These are phyloP conservation scores for Drosophila lacertosa DNA, from an alignment of 1,140 invertebrate genomes.

Conservation along the genomic window DNA sequence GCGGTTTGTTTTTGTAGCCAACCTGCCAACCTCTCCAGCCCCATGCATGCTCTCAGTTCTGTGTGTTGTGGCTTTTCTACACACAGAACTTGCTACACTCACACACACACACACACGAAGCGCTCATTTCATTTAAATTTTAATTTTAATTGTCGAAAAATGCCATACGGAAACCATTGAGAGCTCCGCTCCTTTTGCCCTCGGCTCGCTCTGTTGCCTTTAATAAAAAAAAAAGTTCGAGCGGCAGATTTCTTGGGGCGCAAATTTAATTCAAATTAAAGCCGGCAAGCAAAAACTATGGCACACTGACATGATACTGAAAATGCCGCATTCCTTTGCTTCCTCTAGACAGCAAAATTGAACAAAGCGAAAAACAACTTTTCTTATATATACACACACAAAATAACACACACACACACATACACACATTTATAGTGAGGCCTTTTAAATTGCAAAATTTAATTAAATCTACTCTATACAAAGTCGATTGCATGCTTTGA, in stretches of 20 bases:
- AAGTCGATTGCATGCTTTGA: conserved; percentile 48
- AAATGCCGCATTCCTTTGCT: conserved; percentile 50
- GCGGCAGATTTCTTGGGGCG: conserved; percentile 32
- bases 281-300: conserved; percentile 36
- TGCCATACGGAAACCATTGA: conserved; percentile 63
- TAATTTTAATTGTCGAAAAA: conserved; percentile 82
- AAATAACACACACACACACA: conserved; percentile 4
- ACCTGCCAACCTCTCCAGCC: background rate
- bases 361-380: conserved; percentile 43
- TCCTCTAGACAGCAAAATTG: conserved; percentile 34
- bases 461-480: conserved; percentile 50
- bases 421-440: conserved; percentile 2
- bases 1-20: conserved; percentile 74
- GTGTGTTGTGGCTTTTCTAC: conserved; percentile 67
- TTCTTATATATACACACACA: conserved; percentile 1
- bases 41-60: background rate
- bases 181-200: conserved; percentile 36
- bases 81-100: conserved; percentile 40
- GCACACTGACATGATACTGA: conserved; percentile 27
- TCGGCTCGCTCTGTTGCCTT: conserved; percentile 50
- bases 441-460: conserved; percentile 55
- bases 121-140: conserved; percentile 73
- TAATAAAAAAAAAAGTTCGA: conserved; percentile 18
- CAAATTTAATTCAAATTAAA: conserved; percentile 69
- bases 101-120: conserved; percentile 9